Evolutionary conservation across 2,888 invertebrate genomes (phyloP), one percentile per base, ranked within the genome.

Genomic region (Sialis lutaria): DNA sequence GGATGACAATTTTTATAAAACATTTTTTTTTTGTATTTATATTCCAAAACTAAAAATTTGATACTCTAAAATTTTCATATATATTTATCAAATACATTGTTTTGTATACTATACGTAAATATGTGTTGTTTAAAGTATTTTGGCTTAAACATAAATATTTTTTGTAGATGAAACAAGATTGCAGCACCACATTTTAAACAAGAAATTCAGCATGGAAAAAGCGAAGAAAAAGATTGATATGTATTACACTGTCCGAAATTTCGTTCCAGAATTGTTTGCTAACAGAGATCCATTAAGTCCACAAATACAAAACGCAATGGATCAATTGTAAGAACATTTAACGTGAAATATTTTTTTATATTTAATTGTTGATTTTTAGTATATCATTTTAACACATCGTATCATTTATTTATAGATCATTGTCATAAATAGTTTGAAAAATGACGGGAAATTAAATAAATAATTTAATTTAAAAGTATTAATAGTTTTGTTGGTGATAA

Each of bases 191-290:
- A 22, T 22, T 22, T 63, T 62, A 53, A 54, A 63, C 12, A 54
- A 62, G 50, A 63, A 63, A 52, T 63, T 62, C 53, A 62, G 60
- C 22, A 49, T 62, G 48, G 62, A 63, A 51, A 58, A 58, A 46
- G 59, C 62, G 12, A 64, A 64, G 50, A 54, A 60, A 46, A 63
- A 63, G 52, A 50, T 64, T 33, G 64, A 64, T 52, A 59, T 61
- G 58, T 60, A 57, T 50, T 60, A 60, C 50, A 61, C 64, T 4
- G 56, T 61, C 55, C 54, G 59, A 46, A 55, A 59, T 2, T 59
- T 60, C n/a, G 55, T 59, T 40, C 64, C 64, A 1, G 63, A 64
- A 47, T 62, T 61, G 54, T 63, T 62, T 54, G 53, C 52, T 9
- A 57, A 58, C 52, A 52, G 59, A 35, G 60, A 62, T 45, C 58